phyloP scores from a whole-genome alignment of 2,888 invertebrate species.

The Pollenia amentaria region DNA sequence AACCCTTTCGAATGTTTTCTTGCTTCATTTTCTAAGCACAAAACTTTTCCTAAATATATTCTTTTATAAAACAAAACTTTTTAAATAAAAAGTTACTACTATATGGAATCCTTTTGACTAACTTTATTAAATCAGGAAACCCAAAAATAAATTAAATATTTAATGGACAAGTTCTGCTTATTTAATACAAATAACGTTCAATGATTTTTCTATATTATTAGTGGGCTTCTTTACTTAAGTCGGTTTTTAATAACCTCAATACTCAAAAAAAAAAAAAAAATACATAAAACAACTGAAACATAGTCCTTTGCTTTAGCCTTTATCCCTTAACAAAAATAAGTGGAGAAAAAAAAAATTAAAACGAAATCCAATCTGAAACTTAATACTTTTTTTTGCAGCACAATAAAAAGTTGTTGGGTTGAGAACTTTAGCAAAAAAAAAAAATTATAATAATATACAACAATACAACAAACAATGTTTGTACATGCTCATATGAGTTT shows the following conservation, averaged over 20 bases:
- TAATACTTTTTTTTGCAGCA: constrained; percentile 57
- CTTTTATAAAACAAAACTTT: too few species aligned
- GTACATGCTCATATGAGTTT: not conserved
- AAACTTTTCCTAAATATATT: too few species aligned
- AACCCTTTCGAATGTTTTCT: too few species aligned
- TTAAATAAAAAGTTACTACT: too few species aligned
- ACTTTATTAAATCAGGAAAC: constrained; percentile 26
- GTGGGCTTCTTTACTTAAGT: constrained; percentile 32
- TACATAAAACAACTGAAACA: constrained; percentile 20
- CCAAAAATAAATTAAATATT: constrained; percentile 44
- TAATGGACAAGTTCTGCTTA: constrained; percentile 12
- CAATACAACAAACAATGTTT: constrained; percentile 13
- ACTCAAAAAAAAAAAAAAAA: not conserved
- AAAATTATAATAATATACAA: not conserved
- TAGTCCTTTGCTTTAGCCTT: constrained; percentile 13
- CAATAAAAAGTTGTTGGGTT: constrained; percentile 7
- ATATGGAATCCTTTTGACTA: not conserved
- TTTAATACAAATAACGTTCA: constrained; percentile 42
- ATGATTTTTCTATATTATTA: constrained; percentile 41
- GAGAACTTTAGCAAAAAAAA: constrained; percentile 8
- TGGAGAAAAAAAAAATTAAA: constrained; percentile 19
- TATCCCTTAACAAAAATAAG: constrained; percentile 49
- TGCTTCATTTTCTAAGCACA: too few species aligned
- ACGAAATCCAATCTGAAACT: constrained; percentile 70
- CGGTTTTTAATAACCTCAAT: constrained; percentile 28